Evolutionary conservation across 2,888 invertebrate genomes (phyloP).

Genomic region (Falcaria lacertinaria): DNA sequence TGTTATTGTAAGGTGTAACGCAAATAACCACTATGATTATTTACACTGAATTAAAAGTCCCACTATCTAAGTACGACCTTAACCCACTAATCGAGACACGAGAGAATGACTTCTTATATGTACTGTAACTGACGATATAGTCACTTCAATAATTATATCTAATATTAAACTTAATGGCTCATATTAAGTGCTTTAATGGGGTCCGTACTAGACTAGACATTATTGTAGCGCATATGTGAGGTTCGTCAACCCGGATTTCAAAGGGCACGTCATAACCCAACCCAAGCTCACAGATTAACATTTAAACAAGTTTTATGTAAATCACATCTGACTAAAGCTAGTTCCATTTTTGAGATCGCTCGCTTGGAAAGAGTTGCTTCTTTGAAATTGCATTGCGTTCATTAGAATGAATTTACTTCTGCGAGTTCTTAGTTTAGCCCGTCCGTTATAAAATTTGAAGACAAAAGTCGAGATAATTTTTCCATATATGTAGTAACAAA

Average conservation of each 20-base stretch:
- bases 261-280: constrained; percentile 64
- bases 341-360: constrained; percentile 53
- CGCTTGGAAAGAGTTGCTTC: constrained; percentile 33
- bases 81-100: no score
- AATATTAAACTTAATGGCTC: background rate
- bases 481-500: no score
- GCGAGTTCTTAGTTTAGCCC: constrained; percentile 11
- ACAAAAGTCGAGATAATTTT: no score
- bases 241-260: constrained; percentile 37
- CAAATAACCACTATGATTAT: no score
- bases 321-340: constrained; percentile 48
- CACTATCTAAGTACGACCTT: no score
- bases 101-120: no score
- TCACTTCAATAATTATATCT: no score
- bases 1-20: no score
- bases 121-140: no score
- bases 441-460: no score
- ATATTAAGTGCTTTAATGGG: constrained; percentile 10
- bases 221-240: constrained; percentile 39
- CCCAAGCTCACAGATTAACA: constrained; percentile 66
- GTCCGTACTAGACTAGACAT: constrained; percentile 23
- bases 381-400: constrained; percentile 37
- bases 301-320: constrained; percentile 78
- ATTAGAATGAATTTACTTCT: constrained; percentile 24
- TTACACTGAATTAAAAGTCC: no score